A percentile compares a stretch with the other conserved stretches of the same genome.
These are phyloP conservation scores for Drosophila neonasuta DNA, from an alignment of 2,888 invertebrate genomes.

Conservation along the genomic window DNA sequence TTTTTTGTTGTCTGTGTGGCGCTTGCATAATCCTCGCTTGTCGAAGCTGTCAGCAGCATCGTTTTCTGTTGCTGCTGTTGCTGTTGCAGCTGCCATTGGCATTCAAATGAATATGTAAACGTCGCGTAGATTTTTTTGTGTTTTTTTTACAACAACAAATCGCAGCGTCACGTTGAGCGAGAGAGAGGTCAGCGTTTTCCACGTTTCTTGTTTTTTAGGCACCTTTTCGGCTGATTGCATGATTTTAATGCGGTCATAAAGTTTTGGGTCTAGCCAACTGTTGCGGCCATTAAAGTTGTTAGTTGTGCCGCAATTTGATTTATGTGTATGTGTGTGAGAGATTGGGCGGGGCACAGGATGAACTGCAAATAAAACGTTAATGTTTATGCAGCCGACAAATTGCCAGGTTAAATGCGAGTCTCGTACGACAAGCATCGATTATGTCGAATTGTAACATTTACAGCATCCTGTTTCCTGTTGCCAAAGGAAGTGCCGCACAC, in stretches of 20 bases:
- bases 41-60: slow-evolving; percentile 67
- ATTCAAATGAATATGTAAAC: slow-evolving; percentile 72
- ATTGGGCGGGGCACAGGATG: slow-evolving; percentile 36
- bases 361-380: slow-evolving; percentile 70
- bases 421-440: slow-evolving; percentile 77
- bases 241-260: slow-evolving; percentile 42
- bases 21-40: slow-evolving; percentile 74
- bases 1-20: slow-evolving; percentile 40
- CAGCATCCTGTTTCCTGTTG: slow-evolving; percentile 73
- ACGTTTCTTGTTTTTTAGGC: slow-evolving; percentile 32
- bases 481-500: slow-evolving; percentile 53
- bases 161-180: slow-evolving; percentile 40
- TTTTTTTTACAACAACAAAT: slow-evolving; percentile 38
- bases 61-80: slow-evolving; percentile 28
- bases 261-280: slow-evolving; percentile 25
- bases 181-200: slow-evolving; percentile 48
- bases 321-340: slow-evolving; percentile 25
- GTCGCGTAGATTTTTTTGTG: slow-evolving; percentile 43
- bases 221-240: slow-evolving; percentile 6
- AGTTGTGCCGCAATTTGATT: slow-evolving; percentile 50
- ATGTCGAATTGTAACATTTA: slow-evolving; percentile 72
- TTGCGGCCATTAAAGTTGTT: slow-evolving; percentile 35
- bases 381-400: slow-evolving; percentile 73
- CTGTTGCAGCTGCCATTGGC: slow-evolving; percentile 69
- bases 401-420: slow-evolving; percentile 74